These are phyloP conservation scores for Halocynthia roretzi DNA, from an alignment of 23 tunicate species.

Conservation along the genomic window DNA sequence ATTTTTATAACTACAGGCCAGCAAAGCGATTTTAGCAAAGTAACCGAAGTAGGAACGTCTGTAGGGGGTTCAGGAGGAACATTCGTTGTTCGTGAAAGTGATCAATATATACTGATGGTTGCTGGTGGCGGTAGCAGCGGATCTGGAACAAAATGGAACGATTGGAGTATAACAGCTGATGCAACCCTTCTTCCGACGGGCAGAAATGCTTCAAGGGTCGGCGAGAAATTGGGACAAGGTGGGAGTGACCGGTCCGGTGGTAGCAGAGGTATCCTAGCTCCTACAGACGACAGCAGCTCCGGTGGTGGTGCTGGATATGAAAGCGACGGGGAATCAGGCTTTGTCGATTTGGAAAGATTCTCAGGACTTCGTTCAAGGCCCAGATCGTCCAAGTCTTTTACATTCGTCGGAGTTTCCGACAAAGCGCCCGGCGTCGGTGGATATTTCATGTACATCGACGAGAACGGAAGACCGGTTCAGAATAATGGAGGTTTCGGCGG, in stretches of 20 bases:
- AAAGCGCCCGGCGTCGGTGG: constrained; percentile 76
- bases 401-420: constrained; percentile 13
- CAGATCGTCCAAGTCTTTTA: constrained; percentile 32
- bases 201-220: constrained; percentile 38
- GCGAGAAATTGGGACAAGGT: constrained; percentile 1
- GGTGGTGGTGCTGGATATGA: constrained; percentile 86
- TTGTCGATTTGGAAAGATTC: not conserved
- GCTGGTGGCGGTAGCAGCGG: constrained; percentile 93
- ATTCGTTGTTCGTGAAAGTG: constrained; percentile 33
- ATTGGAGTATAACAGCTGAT: constrained; percentile 25
- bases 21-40: constrained; percentile 38
- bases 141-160: constrained; percentile 42
- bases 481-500: constrained; percentile 97
- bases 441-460: constrained; percentile 33
- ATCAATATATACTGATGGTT: constrained; percentile 47
- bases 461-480: constrained; percentile 2
- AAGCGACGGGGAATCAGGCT: constrained; percentile 37
- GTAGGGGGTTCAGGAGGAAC: constrained; percentile 92
- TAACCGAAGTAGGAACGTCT: constrained; percentile 9
- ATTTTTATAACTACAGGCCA: constrained; percentile 58
- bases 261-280: constrained; percentile 11
- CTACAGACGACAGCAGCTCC: constrained; percentile 15
- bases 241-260: constrained; percentile 56
- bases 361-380: not conserved
- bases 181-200: constrained; percentile 42